A percentile compares a stretch with the other conserved stretches of the same genome.
These are phyloP conservation scores for Xiphophorus hellerii DNA, from an alignment of 2,113 vertebrate species.

Conservation along the genomic window DNA sequence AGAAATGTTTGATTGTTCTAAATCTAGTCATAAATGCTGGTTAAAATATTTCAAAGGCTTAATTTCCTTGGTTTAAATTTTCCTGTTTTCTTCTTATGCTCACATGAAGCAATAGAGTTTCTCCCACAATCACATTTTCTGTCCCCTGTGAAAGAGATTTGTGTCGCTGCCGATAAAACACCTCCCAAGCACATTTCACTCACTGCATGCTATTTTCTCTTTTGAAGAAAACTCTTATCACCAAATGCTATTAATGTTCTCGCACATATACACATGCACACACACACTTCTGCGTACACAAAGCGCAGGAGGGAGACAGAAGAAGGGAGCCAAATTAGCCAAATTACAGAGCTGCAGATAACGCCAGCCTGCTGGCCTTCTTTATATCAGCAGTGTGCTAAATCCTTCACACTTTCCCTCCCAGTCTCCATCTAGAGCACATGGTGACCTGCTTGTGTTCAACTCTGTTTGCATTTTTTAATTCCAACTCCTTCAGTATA, in stretches of 20 bases:
- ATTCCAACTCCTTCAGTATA: conserved; percentile 9
- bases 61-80: background rate
- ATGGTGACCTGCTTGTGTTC: conserved; percentile 33
- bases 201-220: conserved; percentile 9
- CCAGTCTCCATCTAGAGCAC: conserved; percentile 37
- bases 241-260: conserved; percentile 26
- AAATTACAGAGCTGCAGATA: conserved; percentile 59
- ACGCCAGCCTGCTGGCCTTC: conserved; percentile 50
- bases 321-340: conserved; percentile 59
- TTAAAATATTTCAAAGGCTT: background rate
- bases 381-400: conserved; percentile 45
- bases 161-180: conserved; percentile 50
- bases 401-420: conserved; percentile 58
- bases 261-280: background rate
- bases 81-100: background rate
- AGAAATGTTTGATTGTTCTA: background rate
- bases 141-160: conserved; percentile 13
- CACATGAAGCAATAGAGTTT: background rate
- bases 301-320: conserved; percentile 33
- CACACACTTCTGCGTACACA: conserved; percentile 16
- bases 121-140: conserved; percentile 7
- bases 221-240: conserved; percentile 19
- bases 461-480: conserved; percentile 11
- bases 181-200: conserved; percentile 53
- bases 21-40: background rate